Base-by-base conservation (phyloP, 2,888 invertebrate species). In the Nowickia ferox region DNA sequence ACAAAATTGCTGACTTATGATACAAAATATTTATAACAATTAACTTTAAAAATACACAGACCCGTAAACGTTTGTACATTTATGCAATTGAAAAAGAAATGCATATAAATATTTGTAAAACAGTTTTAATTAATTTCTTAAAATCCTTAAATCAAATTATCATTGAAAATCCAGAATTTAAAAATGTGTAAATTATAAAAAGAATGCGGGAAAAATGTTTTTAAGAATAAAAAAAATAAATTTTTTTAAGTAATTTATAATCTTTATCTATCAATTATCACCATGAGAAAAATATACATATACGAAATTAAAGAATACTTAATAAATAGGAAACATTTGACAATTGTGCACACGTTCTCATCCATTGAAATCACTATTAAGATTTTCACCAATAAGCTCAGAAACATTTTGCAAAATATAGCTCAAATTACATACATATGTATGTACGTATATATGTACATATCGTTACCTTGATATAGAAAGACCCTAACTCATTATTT, bases 1-100 rank as follows among this genome's bases (percentile, higher is more conserved):
- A 80, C 83, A 86, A 82, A 65, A 59, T 86, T 86, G 86, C 86
- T 86, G 86, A 86, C 86, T 83, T 86, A 83, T 86, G 86, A 86
- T 83, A 83, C 71, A 86, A 83, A 82, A 80, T 63, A 75, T 57
- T 48, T 59, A 61, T 72, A 51, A 55, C 61, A 76, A 66, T 48
- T 65, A 66, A 59, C n/a, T 22, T 44, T 44, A 69, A 44, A 48
- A 65, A 57, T n/a, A 30, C 46, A 46, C 57, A 46, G 9, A 6
- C 17, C 40, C 59, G 40, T 48, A 38, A 61, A 22, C 17, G n/a
- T n/a, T n/a, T n/a, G n/a, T n/a, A n/a, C n/a, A n/a, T n/a, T n/a
- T n/a, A n/a, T n/a, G n/a, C n/a, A n/a, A n/a, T n/a, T n/a, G n/a
- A n/a, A n/a, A n/a, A n/a, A n/a, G n/a, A n/a, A n/a, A n/a, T n/a